Conservation (phyloP, 2,797 vertebrate species). For the Miopithecus talapoin region DNA sequence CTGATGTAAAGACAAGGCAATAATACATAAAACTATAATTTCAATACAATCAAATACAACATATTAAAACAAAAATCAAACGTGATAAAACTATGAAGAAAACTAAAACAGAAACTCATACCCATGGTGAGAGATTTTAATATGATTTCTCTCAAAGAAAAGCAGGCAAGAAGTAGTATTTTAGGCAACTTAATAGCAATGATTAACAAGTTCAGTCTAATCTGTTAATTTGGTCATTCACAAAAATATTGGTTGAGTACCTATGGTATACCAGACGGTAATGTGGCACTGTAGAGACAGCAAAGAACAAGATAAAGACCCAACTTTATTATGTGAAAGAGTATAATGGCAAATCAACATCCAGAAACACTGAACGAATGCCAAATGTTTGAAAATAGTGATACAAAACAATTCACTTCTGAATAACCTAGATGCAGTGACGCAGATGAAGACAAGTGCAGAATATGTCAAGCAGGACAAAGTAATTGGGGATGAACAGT, state of each 20-base stretch:
- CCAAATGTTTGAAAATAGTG: neutral
- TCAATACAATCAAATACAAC: neutral
- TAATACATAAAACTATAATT: neutral
- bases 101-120: neutral
- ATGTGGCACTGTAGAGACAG: neutral
- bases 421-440: neutral
- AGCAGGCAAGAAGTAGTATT: neutral
- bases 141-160: neutral
- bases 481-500: rapidly evolving
- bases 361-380: neutral
- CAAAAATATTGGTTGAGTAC: neutral
- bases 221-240: neutral
- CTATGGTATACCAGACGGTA: neutral
- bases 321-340: rapidly evolving
- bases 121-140: neutral
- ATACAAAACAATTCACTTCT: neutral
- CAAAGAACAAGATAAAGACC: neutral
- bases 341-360: neutral
- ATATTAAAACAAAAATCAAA: neutral
- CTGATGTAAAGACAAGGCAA: neutral
- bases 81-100: neutral
- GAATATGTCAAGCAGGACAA: neutral
- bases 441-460: neutral
- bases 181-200: neutral
- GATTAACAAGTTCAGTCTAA: neutral